Evolutionary conservation across 1,140 invertebrate species (phyloP), one percentile per base, ranked within the genome.

Genomic region (Goniozus legneri): DNA sequence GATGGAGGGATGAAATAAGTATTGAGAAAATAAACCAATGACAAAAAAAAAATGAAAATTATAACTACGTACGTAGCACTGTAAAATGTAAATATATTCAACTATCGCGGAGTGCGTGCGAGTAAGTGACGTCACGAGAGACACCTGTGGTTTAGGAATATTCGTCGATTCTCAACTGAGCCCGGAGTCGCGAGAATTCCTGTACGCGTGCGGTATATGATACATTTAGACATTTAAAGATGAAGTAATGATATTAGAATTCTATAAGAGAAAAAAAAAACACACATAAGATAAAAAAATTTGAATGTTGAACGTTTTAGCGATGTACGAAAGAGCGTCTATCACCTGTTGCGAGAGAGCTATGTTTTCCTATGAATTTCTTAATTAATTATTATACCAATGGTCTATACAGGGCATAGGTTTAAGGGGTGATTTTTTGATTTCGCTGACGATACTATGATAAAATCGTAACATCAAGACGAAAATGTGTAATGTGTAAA

Each of bases 381-480:
- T 71, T 68, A 64, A 67, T 69, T 53, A 61, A 58, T n/a, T n/a
- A n/a, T n/a, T n/a, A n/a, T 58, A 64, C 51, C 49, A 65, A 71
- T 73, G 71, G 69, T 73, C 66, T 75, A 74, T 74, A 75, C 73
- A 75, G 71, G 73, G 73, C 72, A 73, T 75, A 75, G 69, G 40
- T 59, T 32, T 75, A 75, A 75, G 69, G 34, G 32, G 57, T 41
- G 41, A 37, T 61, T 47, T 38, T 62, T 65, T 62, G 37, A n/a
- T 58, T 72, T 72, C 63, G 64, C 60, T 64, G 61, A 65, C 20
- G 8, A 2, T 31, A 37, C 10, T 27, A 27, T 6, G 50, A 59
- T 48, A 54, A 64, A 58, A 53, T 31, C 43, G 46, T 24, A n/a
- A 47, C 54, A 50, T 38, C 14, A 46, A 30, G 56, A 45, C 39